A percentile compares a stretch with the other conserved stretches of the same genome.
These are phyloP conservation scores for Sebastiscus albofasciatus DNA, from an alignment of 2,797 vertebrate genomes.

Conservation along the genomic window DNA sequence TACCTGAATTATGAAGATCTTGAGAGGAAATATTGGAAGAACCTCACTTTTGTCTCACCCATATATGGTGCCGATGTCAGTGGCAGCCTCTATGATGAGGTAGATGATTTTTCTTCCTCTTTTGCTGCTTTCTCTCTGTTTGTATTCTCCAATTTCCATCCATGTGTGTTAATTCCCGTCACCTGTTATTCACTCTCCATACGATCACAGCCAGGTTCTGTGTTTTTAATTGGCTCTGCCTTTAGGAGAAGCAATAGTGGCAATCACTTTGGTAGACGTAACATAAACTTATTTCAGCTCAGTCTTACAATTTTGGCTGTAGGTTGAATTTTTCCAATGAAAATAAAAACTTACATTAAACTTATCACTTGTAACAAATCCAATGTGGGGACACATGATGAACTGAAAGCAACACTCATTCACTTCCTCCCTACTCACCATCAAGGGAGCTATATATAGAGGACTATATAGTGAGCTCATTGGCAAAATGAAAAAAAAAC, in stretches of 20 bases:
- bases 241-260: background rate
- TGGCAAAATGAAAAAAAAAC: too few relatives aligned
- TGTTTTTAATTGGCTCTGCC: background rate
- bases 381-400: background rate
- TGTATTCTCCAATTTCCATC: background rate
- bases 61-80: conserved; percentile 98
- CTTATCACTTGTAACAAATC: background rate
- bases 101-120: conserved; percentile 61
- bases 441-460: too few relatives aligned
- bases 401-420: background rate
- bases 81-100: conserved; percentile 96
- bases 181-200: background rate
- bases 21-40: conserved; percentile 99
- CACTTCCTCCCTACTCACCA: too few relatives aligned
- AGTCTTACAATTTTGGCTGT: background rate
- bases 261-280: background rate
- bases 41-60: conserved; percentile 95
- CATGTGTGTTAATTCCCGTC: background rate
- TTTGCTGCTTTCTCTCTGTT: background rate
- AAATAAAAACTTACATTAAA: too few relatives aligned
- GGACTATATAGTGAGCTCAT: too few relatives aligned
- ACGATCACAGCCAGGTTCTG: background rate
- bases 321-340: background rate
- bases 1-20: conserved; percentile 96
- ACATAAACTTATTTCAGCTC: background rate